Evolutionary conservation across 2,888 invertebrate genomes (phyloP).

Genomic region (Acrobasis repandana): DNA sequence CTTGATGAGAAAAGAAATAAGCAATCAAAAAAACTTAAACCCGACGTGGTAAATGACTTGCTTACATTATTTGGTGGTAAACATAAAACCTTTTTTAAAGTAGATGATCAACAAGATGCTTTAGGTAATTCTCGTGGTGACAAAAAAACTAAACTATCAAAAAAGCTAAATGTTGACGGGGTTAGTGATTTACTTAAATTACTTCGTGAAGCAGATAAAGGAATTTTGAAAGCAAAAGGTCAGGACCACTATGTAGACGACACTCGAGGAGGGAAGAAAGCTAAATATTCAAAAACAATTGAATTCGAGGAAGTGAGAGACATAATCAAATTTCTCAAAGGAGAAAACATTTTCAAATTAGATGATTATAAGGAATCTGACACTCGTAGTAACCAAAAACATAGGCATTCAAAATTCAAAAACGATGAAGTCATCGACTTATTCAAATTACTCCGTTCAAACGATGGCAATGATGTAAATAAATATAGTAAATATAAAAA

Average conservation of each 20-base stretch:
- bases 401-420: too few relatives aligned
- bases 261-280: too few relatives aligned
- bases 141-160: neutral
- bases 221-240: too few relatives aligned
- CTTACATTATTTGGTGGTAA: neutral
- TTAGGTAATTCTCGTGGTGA: neutral
- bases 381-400: too few relatives aligned
- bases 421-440: neutral
- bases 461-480: neutral
- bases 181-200: neutral
- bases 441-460: neutral
- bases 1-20: too few relatives aligned
- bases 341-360: too few relatives aligned
- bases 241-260: too few relatives aligned
- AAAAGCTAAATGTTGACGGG: neutral
- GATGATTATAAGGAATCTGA: too few relatives aligned
- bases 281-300: too few relatives aligned
- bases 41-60: neutral
- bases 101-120: neutral
- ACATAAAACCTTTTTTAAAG: neutral
- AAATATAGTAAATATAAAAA: neutral
- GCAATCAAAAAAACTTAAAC: too few relatives aligned
- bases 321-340: too few relatives aligned
- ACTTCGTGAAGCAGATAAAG: neutral
- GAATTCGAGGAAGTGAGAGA: too few relatives aligned